Evolutionary conservation across 1,140 invertebrate genomes (phyloP), one percentile per base, ranked within the genome.

Genomic region (Philopotamus ludificatus): DNA sequence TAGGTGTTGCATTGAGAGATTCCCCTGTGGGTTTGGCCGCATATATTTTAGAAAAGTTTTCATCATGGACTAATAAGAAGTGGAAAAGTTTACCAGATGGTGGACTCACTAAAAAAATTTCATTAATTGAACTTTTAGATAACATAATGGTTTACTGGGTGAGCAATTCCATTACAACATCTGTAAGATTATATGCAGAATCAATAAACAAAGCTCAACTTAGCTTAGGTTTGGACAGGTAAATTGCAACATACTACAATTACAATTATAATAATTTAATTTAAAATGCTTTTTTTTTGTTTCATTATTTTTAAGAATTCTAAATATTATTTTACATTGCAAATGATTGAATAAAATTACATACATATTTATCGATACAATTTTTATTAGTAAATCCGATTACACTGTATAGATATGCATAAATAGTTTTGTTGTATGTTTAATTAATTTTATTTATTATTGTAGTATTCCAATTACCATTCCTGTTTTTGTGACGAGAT

Each of bases 61-160:
- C 88, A 1, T 81, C 82, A 1, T 88, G 85, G 75, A 87, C 87
- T 0, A 80, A 88, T 69, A 68, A n/a, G n/a, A 78, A 66, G 7
- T 84, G 79, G 66, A 79, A 73, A 67, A 63, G 79, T 4, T 72
- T 82, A 22, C 71, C 78, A 1, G 88, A 93, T 74, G 91, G 90
- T 18, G 89, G 89, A 2, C 70, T 94, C 8, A 74, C 78, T 1
- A n/a, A n/a, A 0, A 84, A 85, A 66, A 88, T 82, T 72, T 75
- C 80, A 3, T 73, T 83, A 39, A 85, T 87, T 61, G 81, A 86
- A 67, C 71, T 92, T 0, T 73, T 92, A 1, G 90, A 90, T 62
- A 90, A 89, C 71, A 78, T 92, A 1, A 90, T 90, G 85, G 76
- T 92, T 62, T 92, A 92, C 72, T 93, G 89, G 88, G 75, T 84